Evolutionary conservation across 2,113 vertebrate genomes (phyloP).

Genomic region (Castor canadensis): DNA sequence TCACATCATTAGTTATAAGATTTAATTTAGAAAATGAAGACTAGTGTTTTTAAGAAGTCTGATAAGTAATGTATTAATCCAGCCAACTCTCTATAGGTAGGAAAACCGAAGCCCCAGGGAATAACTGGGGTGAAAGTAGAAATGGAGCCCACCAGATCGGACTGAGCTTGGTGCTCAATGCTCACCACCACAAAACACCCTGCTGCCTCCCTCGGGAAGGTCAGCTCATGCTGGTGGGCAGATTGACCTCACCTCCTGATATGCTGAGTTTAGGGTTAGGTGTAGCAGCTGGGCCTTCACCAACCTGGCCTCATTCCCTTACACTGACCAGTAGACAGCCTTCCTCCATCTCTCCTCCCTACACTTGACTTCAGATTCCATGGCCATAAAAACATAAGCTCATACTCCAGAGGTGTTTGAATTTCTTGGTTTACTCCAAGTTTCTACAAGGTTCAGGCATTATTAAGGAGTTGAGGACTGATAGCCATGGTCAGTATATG

Average conservation of each 20-base stretch:
- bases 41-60: neutral
- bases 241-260: neutral
- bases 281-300: neutral
- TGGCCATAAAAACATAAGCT: neutral
- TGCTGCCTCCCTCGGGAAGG: neutral
- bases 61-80: neutral
- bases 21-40: conserved; percentile 17
- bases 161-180: accelerated
- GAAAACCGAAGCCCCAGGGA: neutral
- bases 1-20: neutral
- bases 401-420: neutral
- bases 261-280: neutral
- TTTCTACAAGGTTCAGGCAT: neutral
- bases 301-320: neutral
- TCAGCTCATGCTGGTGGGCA: accelerated
- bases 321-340: neutral
- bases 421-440: neutral
- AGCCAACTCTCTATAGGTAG: neutral
- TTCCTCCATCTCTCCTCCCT: neutral
- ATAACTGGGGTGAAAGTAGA: neutral
- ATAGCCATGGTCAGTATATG: neutral
- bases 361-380: too few species aligned
- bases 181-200: neutral
- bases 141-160: too few species aligned
- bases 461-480: neutral